Evolutionary conservation across 1,140 invertebrate genomes (phyloP).

Genomic region (Drosophila varians): DNA sequence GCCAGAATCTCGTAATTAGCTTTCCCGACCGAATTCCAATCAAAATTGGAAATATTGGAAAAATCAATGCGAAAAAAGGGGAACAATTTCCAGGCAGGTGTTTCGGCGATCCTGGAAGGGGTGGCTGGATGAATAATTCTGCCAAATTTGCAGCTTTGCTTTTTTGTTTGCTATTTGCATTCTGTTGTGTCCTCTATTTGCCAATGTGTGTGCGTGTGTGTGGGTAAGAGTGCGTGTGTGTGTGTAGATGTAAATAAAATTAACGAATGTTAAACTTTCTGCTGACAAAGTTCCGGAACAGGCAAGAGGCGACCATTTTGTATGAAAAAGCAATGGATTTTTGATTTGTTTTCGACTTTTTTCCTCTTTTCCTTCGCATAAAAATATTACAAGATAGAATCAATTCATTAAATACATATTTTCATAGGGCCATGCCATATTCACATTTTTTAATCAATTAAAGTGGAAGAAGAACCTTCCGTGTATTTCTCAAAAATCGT

Average conservation of each 20-base stretch:
- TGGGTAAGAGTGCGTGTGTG: slow-evolving; percentile 9
- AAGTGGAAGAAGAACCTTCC: too few relatives aligned
- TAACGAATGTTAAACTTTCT: slow-evolving; percentile 69
- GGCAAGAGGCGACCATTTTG: slow-evolving; percentile 40
- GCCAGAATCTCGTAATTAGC: slow-evolving; percentile 46
- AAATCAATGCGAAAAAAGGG: slow-evolving; percentile 47
- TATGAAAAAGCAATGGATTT: slow-evolving; percentile 35
- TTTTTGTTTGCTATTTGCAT: slow-evolving; percentile 48
- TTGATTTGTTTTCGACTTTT: slow-evolving; percentile 30
- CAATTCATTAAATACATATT: too few relatives aligned
- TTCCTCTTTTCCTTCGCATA: too few relatives aligned
- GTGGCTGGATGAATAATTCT: slow-evolving; percentile 42
- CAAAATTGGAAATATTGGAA: slow-evolving; percentile 13
- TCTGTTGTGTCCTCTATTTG: slow-evolving; percentile 30
- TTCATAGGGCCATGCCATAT: too few relatives aligned
- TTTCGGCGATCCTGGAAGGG: slow-evolving; percentile 21
- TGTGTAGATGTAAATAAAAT: slow-evolving; percentile 64
- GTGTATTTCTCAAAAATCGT: too few relatives aligned
- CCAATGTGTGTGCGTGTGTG: slow-evolving; percentile 25
- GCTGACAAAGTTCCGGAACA: slow-evolving; percentile 40
- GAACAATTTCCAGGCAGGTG: slow-evolving; percentile 31
- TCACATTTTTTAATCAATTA: not conserved
- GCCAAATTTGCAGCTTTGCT: slow-evolving; percentile 65
- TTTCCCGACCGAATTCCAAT: not conserved
- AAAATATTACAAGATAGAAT: too few relatives aligned